Conservation (phyloP, 1,140 invertebrate species). For the Drosophila ohnishii region DNA sequence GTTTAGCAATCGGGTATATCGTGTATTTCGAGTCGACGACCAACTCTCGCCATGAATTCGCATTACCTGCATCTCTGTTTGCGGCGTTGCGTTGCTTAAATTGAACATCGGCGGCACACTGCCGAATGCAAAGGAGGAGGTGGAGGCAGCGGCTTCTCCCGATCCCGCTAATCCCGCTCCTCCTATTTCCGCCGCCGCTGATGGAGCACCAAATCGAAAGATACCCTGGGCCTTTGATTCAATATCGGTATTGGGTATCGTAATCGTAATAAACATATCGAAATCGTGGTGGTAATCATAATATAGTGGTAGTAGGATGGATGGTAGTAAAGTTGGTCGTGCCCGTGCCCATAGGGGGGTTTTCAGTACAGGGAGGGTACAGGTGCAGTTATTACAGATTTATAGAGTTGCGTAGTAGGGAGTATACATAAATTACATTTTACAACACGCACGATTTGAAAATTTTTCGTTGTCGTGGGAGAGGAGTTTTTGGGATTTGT, state of each 20-base stretch:
- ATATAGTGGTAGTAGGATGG: constrained; percentile 18
- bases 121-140: constrained; percentile 4
- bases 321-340: constrained; percentile 36
- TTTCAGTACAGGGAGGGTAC: constrained; percentile 23
- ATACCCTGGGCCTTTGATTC: constrained; percentile 31
- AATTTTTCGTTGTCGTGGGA: neutral
- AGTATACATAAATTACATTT: constrained; percentile 17
- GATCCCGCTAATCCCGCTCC: constrained; percentile 1
- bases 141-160: constrained; percentile 3
- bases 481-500: constrained; percentile 1
- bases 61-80: constrained; percentile 66
- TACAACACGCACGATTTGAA: constrained; percentile 32
- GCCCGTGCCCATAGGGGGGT: constrained; percentile 24
- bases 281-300: constrained; percentile 17
- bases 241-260: constrained; percentile 11
- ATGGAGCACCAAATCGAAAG: constrained; percentile 59
- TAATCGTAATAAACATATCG: constrained; percentile 20
- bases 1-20: constrained; percentile 15
- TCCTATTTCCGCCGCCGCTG: constrained; percentile 5
- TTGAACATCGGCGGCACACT: constrained; percentile 44
- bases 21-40: constrained; percentile 26
- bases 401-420: constrained; percentile 5
- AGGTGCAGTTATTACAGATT: constrained; percentile 5
- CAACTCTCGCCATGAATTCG: constrained; percentile 32
- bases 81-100: constrained; percentile 40